Evolutionary conservation across 2,888 invertebrate genomes (phyloP).

Genomic region (Galerucella calmariensis): DNA sequence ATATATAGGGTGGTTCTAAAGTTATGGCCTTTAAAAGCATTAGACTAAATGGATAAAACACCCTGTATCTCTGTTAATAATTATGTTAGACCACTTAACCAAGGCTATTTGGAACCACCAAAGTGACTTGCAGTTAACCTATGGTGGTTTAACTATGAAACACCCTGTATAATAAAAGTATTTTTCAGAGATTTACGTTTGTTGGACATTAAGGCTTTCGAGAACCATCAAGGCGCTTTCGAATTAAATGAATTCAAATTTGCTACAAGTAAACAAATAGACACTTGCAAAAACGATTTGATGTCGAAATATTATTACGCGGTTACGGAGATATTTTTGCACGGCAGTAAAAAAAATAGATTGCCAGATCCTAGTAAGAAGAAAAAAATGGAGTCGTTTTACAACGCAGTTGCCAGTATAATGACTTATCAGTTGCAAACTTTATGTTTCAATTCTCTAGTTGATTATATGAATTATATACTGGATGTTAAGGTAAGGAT

Average conservation of each 20-base stretch:
- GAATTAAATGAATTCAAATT: slow-evolving; percentile 74
- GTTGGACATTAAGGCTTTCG: slow-evolving; percentile 71
- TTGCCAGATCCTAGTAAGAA: slow-evolving; percentile 76
- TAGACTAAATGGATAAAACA: too few relatives aligned
- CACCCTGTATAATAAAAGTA: too few relatives aligned
- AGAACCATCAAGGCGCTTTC: slow-evolving; percentile 72
- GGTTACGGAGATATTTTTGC: slow-evolving; percentile 72
- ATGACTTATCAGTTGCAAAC: slow-evolving; percentile 91
- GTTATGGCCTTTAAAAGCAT: too few relatives aligned
- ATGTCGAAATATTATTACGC: slow-evolving; percentile 74
- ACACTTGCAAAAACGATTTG: slow-evolving; percentile 75
- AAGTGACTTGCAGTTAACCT: too few relatives aligned
- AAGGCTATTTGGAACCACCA: too few relatives aligned
- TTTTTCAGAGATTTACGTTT: slow-evolving; percentile 70
- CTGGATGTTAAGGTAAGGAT: slow-evolving; percentile 77
- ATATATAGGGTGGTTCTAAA: too few relatives aligned
- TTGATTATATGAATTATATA: slow-evolving; percentile 81
- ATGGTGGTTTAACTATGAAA: too few relatives aligned
- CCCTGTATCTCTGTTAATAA: too few relatives aligned
- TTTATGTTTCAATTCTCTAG: slow-evolving; percentile 82
- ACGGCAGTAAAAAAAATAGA: slow-evolving; percentile 75
- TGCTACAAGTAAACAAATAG: slow-evolving; percentile 71
- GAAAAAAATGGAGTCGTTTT: slow-evolving; percentile 79
- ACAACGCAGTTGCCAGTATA: slow-evolving; percentile 84
- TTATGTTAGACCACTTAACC: too few relatives aligned